phyloP scores from a whole-genome alignment of 2,113 vertebrate species.

The Lepus timidus region DNA sequence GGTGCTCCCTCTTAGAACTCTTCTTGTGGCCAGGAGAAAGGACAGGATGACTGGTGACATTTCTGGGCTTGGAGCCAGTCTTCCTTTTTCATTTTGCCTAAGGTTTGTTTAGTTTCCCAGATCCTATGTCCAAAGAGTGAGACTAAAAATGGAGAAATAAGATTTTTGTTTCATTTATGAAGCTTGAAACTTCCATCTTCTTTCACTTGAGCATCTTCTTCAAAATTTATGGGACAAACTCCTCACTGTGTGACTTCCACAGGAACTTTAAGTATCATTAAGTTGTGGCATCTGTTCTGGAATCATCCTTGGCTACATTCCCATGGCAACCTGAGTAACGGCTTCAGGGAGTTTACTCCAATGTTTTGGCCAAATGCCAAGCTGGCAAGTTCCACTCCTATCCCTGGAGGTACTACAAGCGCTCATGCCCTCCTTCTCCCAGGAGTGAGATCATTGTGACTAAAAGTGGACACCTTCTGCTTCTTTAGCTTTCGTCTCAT shows the following conservation, averaged over 20 bases:
- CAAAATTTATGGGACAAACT: neutral
- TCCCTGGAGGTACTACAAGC: neutral
- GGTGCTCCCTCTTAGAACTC: neutral
- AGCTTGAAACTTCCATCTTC: slow-evolving; percentile 35
- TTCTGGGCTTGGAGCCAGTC: neutral
- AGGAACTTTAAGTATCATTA: neutral
- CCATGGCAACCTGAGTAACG: neutral
- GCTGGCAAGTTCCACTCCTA: neutral
- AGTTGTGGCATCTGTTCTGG: slow-evolving; percentile 17
- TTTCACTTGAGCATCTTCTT: neutral
- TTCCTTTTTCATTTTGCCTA: slow-evolving; percentile 35
- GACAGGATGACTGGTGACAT: neutral
- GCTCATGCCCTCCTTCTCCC: neutral
- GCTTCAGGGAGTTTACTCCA: neutral
- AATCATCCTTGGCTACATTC: neutral
- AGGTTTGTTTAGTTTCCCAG: neutral
- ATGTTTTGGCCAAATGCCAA: neutral
- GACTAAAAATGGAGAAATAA: slow-evolving; percentile 45
- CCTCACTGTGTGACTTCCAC: neutral
- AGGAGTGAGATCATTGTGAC: neutral
- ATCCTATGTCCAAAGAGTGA: slow-evolving; percentile 44
- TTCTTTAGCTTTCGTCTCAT: neutral
- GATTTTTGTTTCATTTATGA: slow-evolving; percentile 38
- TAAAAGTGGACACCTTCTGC: neutral
- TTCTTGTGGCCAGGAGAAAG: neutral